Conservation (phyloP, 2,797 vertebrate genomes). For the Acrossocheilus wenchowensis region DNA sequence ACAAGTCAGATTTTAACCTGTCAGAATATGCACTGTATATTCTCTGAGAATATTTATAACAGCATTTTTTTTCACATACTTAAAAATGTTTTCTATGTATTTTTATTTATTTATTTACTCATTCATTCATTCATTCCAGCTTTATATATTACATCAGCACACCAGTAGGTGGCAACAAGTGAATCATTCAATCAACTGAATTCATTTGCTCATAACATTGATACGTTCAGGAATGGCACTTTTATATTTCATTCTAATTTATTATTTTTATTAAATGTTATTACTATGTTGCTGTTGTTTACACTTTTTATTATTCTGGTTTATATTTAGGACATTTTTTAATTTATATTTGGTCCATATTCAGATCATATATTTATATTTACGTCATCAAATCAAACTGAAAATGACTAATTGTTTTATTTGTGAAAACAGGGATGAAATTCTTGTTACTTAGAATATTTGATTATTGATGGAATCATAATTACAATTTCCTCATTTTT, state of each 20-base stretch:
- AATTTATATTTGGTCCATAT: neutral
- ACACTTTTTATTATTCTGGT: no score
- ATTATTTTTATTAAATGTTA: neutral
- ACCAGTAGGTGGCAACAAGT: neutral
- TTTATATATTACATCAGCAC: neutral
- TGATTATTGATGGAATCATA: constrained; percentile 74
- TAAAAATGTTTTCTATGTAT: neutral
- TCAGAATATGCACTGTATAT: neutral
- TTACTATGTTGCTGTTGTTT: no score
- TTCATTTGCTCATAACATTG: neutral
- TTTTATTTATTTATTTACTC: neutral
- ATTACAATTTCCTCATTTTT: constrained; percentile 60
- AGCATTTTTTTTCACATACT: neutral
- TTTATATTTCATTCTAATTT: neutral
- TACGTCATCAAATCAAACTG: constrained; percentile 56
- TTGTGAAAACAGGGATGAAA: constrained; percentile 62
- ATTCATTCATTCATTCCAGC: neutral
- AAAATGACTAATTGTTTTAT: constrained; percentile 72
- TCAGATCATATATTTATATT: neutral
- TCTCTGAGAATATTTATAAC: neutral
- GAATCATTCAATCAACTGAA: neutral
- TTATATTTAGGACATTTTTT: no score
- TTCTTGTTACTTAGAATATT: constrained; percentile 67
- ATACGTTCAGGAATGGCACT: neutral
- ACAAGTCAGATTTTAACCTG: constrained; percentile 2